These are phyloP conservation scores for Scortum barcoo DNA, from an alignment of 2,113 vertebrate species.

Conservation along the genomic window DNA sequence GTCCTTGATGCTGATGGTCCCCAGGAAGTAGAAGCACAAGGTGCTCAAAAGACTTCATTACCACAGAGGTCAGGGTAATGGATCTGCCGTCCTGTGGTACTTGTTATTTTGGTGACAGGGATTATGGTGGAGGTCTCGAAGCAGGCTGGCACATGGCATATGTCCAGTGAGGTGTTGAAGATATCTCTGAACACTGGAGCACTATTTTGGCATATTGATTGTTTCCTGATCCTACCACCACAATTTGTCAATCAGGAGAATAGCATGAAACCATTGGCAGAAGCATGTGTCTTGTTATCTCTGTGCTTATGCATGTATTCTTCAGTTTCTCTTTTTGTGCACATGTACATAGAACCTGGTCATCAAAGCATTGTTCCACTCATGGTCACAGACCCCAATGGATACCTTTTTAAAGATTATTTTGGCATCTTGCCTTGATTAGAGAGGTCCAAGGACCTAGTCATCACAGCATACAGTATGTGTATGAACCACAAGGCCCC, in stretches of 20 bases:
- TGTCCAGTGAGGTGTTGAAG: no score
- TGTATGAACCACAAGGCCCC: no score
- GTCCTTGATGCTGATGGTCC: no score
- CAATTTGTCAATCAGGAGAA: background rate
- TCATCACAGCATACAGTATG: no score
- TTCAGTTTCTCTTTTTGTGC: background rate
- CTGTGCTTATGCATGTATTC: background rate
- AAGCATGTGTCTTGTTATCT: background rate
- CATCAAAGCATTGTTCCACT: background rate
- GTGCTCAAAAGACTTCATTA: no score
- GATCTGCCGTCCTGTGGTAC: no score
- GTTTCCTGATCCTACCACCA: background rate
- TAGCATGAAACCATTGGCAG: background rate
- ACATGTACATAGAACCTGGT: background rate
- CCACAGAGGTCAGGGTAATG: no score
- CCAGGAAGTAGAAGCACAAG: no score
- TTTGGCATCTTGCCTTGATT: background rate
- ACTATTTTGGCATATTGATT: background rate
- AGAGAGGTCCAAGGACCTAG: background rate
- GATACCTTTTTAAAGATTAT: background rate
- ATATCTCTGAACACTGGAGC: no score
- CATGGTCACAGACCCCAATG: background rate
- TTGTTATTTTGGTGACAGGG: no score
- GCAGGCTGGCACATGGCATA: no score
- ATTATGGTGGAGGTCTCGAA: no score